Conservation (phyloP, 2,888 invertebrate species). For the Lochmaea crataegi region DNA sequence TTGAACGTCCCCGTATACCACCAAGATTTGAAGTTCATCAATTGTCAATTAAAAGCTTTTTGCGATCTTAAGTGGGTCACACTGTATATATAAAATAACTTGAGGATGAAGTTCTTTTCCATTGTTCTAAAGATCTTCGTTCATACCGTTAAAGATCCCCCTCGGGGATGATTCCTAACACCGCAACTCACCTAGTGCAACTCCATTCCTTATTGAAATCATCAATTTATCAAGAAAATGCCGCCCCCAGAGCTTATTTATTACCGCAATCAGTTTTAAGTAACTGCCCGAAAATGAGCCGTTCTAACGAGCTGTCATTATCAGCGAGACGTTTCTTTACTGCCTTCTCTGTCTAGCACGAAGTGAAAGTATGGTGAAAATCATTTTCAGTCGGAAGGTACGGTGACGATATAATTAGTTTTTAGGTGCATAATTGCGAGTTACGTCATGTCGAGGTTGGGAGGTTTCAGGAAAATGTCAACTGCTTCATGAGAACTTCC, state of each 20-base stretch:
- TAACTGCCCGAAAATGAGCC: conserved; percentile 35
- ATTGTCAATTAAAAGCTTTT: too few species aligned
- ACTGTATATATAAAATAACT: too few species aligned
- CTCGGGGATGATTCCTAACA: conserved; percentile 2
- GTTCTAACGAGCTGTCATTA: conserved; percentile 35
- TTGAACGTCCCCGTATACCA: too few species aligned
- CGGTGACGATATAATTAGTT: conserved; percentile 38
- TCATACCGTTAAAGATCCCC: conserved; percentile 1
- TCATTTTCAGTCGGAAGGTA: conserved; percentile 39
- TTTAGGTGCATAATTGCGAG: conserved; percentile 34
- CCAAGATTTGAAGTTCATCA: too few species aligned
- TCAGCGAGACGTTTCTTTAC: conserved; percentile 18
- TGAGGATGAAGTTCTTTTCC: background rate
- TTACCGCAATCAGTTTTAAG: conserved; percentile 35
- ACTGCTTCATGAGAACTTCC: background rate
- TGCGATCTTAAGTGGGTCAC: too few species aligned
- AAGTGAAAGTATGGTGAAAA: conserved; percentile 23
- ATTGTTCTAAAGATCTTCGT: background rate
- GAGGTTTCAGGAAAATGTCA: background rate
- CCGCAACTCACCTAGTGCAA: conserved; percentile 1
- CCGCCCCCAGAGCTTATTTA: conserved; percentile 33
- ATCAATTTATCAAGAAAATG: conserved; percentile 31
- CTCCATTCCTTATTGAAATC: conserved; percentile 18
- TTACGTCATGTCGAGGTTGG: conserved; percentile 19
- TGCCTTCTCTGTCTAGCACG: conserved; percentile 15